Base-by-base conservation (phyloP, 2,113 vertebrate genomes). In the Chloebia gouldiae region DNA sequence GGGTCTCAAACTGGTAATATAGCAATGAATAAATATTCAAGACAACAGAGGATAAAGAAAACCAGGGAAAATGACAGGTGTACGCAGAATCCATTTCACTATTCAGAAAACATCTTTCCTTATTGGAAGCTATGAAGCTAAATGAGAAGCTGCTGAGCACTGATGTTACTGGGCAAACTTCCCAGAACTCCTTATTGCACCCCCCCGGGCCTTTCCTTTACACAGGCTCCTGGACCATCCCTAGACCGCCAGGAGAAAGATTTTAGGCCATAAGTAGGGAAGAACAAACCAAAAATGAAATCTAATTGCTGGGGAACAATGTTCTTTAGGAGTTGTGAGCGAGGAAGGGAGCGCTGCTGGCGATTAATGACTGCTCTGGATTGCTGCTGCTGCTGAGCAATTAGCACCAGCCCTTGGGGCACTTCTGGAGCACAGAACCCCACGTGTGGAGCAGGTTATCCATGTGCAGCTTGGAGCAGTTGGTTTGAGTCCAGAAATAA, bases 11-110 rank as follows among this genome's bases (percentile, higher is more conserved):
- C 72, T 93, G 71, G 69, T 78, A 88, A 93, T 94, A 63, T 2
- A 90, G 35, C 68, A 93, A 63, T 90, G 93, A 71, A 93, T 95
- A 94, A 93, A 94, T 95, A 96, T 96, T 96, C 82, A 92, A 68
- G 79, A 85, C 39, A 88, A 59, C 0, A 0, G 15, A 73, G 14
- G 22, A 70, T 60, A 83, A 92, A 90, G 71, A 56, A 95, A 95
- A 90, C 8, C 71, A 77, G 69, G 28, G 79, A 35, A 88, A 92
- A 68, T 88, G 90, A 88, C 88, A 95, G 79, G 79, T 90, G 81
- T 24, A 54, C 17, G 14, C 75, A 88, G 39, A 47, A 93, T 73
- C 95, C 79, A 88, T 92, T 70, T 53, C 90, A 68, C 51, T 66
- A 24, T 18, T 94, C 85, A 90, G 66, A 86, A 87, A 89, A 85